phyloP scores from a whole-genome alignment of 2,113 vertebrate species.

The Pipra filicauda region DNA sequence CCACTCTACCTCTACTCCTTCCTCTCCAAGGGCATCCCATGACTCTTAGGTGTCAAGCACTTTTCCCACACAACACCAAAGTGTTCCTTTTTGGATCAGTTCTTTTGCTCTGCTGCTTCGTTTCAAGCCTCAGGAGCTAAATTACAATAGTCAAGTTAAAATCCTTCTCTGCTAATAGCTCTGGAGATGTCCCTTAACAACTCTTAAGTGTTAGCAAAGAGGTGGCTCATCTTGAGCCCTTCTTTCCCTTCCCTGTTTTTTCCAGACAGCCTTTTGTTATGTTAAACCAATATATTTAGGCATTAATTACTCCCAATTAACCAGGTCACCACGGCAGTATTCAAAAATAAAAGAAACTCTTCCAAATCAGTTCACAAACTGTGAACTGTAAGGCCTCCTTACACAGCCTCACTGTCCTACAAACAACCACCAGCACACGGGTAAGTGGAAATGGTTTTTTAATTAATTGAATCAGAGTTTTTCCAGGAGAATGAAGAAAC shows the following conservation, averaged over 20 bases:
- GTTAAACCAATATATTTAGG: conserved; percentile 19
- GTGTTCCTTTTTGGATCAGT: not conserved
- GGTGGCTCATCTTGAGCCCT: conserved; percentile 1
- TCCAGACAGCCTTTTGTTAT: conserved; percentile 25
- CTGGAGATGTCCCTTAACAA: conserved; percentile 38
- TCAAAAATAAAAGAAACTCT: not conserved
- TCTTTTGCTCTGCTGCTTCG: not conserved
- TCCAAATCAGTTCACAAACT: not conserved
- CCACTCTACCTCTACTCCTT: not conserved
- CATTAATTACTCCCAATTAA: conserved; percentile 42
- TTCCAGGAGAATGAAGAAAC: not conserved
- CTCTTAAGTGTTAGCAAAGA: conserved; percentile 12
- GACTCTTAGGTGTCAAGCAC: not conserved
- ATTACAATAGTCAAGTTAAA: conserved; percentile 33
- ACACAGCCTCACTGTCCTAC: not conserved
- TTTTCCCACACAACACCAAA: not conserved
- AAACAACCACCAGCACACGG: not conserved
- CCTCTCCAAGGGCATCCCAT: not conserved
- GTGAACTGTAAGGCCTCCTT: too few species aligned
- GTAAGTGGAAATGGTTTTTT: not conserved
- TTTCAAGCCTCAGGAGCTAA: conserved; percentile 15
- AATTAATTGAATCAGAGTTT: not conserved
- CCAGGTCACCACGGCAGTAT: not conserved
- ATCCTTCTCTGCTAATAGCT: conserved; percentile 23
- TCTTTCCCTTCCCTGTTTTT: not conserved